phyloP scores from a whole-genome alignment of 2,113 vertebrate genomes.

The Alethe castanea region DNA sequence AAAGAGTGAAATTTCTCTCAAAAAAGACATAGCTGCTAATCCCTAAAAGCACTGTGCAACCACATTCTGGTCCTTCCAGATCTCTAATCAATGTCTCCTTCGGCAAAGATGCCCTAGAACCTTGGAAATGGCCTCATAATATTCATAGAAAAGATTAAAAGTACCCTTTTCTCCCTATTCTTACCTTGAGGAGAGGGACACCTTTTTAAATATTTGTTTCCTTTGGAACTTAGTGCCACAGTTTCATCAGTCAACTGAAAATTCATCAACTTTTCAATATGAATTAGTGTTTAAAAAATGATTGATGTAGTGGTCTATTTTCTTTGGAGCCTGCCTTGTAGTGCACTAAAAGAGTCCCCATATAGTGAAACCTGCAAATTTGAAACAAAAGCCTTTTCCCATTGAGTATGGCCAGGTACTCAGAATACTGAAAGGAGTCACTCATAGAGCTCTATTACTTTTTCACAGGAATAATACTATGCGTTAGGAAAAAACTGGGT shows the following conservation, averaged over 20 bases:
- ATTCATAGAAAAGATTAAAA: neutral
- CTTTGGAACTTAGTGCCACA: neutral
- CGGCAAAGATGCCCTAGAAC: neutral
- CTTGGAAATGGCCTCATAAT: neutral
- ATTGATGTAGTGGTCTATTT: neutral
- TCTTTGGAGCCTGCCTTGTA: neutral
- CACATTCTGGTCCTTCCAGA: neutral
- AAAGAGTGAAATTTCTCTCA: slow-evolving; percentile 13
- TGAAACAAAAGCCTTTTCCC: neutral
- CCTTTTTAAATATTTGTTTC: neutral
- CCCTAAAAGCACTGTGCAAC: neutral
- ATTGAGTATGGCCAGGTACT: neutral
- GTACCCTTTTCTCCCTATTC: neutral
- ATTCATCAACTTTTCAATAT: neutral
- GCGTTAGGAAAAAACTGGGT: neutral
- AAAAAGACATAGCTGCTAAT: slow-evolving; percentile 1
- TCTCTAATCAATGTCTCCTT: neutral
- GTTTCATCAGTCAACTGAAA: neutral
- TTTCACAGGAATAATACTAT: neutral
- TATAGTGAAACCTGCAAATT: neutral
- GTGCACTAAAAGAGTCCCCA: neutral
- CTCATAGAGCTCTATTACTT: neutral
- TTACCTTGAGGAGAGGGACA: neutral
- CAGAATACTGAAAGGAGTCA: neutral
- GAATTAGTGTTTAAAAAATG: neutral